Evolutionary conservation across 2,113 vertebrate species (phyloP).

Genomic region (Myrmecobius fasciatus): DNA sequence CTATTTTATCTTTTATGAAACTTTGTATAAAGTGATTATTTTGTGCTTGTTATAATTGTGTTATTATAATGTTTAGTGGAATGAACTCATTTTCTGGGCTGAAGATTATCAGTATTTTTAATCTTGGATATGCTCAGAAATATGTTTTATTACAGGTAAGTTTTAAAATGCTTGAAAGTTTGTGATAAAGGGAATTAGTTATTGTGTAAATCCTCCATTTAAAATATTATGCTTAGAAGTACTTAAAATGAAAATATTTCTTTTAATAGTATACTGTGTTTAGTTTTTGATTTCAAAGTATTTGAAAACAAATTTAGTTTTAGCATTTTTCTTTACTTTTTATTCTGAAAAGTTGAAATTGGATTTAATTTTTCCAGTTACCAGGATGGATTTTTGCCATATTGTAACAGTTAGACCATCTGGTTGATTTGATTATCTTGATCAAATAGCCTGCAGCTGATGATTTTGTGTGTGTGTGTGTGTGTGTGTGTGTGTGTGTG

Average conservation of each 20-base stretch:
- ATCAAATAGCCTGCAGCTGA: slow-evolving; percentile 68
- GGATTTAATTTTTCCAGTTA: slow-evolving; percentile 54
- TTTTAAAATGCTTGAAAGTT: background rate
- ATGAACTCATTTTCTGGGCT: background rate
- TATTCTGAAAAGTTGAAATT: slow-evolving; percentile 68
- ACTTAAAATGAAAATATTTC: slow-evolving; percentile 1
- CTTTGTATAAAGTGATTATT: slow-evolving; percentile 7
- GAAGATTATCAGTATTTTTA: slow-evolving; percentile 37
- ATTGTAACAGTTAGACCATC: slow-evolving; percentile 67
- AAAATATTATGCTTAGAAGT: background rate
- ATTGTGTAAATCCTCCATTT: slow-evolving; percentile 1
- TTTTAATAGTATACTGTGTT: background rate
- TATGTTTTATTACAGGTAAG: background rate
- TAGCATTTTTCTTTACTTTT: slow-evolving; percentile 52
- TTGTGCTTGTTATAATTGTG: background rate
- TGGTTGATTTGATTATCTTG: slow-evolving; percentile 69
- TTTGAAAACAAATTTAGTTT: slow-evolving; percentile 45
- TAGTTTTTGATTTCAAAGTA: slow-evolving; percentile 6
- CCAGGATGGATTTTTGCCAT: slow-evolving; percentile 60
- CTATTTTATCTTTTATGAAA: slow-evolving; percentile 2
- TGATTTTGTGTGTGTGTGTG: slow-evolving; percentile 25
- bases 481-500: no score
- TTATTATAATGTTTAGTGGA: slow-evolving; percentile 8
- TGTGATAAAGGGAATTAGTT: background rate
- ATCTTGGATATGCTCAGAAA: slow-evolving; percentile 13